phyloP scores from a whole-genome alignment of 2,113 vertebrate species.

The Leucosticte australis region DNA sequence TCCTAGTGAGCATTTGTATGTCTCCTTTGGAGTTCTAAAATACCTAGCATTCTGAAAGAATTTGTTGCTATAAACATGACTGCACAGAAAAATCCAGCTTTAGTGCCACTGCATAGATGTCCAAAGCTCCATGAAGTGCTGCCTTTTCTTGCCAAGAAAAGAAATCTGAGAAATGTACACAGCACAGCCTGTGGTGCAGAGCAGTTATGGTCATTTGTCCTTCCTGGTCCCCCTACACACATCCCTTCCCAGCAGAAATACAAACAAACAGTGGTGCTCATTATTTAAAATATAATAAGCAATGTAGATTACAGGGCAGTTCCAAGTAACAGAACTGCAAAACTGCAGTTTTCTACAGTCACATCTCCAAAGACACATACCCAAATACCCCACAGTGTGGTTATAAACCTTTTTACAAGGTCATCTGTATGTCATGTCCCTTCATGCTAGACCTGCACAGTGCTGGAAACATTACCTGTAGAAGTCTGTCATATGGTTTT shows the following conservation, averaged over 20 bases:
- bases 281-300: not conserved
- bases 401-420: not conserved
- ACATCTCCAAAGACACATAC: not conserved
- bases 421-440: no score
- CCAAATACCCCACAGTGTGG: not conserved
- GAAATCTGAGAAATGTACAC: not conserved
- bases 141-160: not conserved
- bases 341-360: not conserved
- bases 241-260: not conserved
- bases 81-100: not conserved
- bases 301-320: not conserved
- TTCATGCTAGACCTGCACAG: not conserved
- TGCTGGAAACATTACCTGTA: constrained; percentile 81
- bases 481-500: constrained; percentile 88
- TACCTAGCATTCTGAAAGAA: not conserved
- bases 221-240: not conserved
- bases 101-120: not conserved
- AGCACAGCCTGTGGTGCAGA: not conserved
- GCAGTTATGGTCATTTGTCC: accelerated
- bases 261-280: not conserved
- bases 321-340: not conserved
- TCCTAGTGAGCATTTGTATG: not conserved
- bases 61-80: not conserved
- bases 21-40: not conserved
- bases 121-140: not conserved